Base-by-base conservation (phyloP, 1,140 invertebrate species). In the Pissodes strobi region DNA sequence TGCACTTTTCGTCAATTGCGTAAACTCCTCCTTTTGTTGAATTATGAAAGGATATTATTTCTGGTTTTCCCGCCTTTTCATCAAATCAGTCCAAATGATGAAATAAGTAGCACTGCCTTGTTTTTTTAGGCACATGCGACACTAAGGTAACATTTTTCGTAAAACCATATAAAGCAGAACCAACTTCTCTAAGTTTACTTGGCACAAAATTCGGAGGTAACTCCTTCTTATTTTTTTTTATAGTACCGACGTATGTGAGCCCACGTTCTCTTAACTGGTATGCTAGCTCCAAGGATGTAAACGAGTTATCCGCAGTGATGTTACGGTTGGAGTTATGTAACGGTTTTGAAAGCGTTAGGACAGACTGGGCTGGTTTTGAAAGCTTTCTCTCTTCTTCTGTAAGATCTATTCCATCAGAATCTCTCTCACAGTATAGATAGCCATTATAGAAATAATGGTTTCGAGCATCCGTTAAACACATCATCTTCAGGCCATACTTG, bases 291-390 rank as follows among this genome's bases (percentile, higher is more conserved):
- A 76, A 38, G 21, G 70, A 76, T 0, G 74, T 78, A 51, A 80
- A 80, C 62, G 71, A 81, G 68, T 80, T 81, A 45, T 81, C 79
- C 0, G 74, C 74, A 13, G 68, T 75, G 0, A 82, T 9, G 15
- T 73, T 71, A 51, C 79, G 72, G 10, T 73, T 70, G 21, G 66
- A 69, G 57, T 72, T 39, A 17, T 74, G 49, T 5, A 76, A 10
- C 13, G 69, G 62, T 63, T 53, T 10, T 17, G 61, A 58, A 10
- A 64, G 52, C 2, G 53, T 23, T 23, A 64, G 1, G 10, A 57
- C 55, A n/a, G 53, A 10, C 49, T 58, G 53, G 3, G 52, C 23
- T 3, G 30, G 62, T 2, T 19, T 30, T 12, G 17, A 25, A 2
- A 38, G 22, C 10, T 45, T 57, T 19, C 51, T 64, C 17, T 64